These are phyloP conservation scores for Heteronetta atricapilla DNA, from an alignment of 2,113 vertebrate species.

Conservation along the genomic window DNA sequence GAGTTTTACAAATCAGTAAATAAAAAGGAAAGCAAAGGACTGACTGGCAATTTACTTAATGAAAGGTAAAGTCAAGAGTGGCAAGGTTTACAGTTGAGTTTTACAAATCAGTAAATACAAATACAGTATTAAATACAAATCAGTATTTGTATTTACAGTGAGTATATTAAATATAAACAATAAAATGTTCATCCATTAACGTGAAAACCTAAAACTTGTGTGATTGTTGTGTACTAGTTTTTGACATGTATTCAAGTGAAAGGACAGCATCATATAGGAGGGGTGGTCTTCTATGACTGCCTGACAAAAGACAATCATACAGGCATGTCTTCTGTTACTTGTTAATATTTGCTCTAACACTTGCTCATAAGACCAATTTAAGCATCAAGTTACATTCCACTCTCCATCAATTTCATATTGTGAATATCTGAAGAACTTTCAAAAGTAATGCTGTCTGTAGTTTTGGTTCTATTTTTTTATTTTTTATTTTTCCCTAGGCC, in stretches of 20 bases:
- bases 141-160: not conserved
- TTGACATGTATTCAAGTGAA: not conserved
- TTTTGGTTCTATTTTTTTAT: not conserved
- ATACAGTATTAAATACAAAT: not conserved
- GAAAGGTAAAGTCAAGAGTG: not conserved
- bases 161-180: not conserved
- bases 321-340: not conserved
- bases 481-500: not conserved
- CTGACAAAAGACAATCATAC: not conserved
- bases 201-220: not conserved
- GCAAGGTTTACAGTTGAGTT: not conserved
- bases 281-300: not conserved
- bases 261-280: not conserved
- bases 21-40: not conserved
- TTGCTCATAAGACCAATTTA: not conserved
- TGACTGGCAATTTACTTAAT: not conserved
- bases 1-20: not conserved
- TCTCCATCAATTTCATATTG: not conserved
- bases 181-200: fast-evolving
- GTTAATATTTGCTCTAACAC: not conserved
- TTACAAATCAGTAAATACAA: not conserved
- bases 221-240: not conserved
- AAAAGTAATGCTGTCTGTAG: not conserved
- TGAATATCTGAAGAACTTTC: not conserved
- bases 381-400: not conserved